Percentiles rank a stretch among this genome's conserved stretches.
These are phyloP conservation scores for Asobara japonica DNA, from an alignment of 1,140 invertebrate genomes.

Conservation along the genomic window DNA sequence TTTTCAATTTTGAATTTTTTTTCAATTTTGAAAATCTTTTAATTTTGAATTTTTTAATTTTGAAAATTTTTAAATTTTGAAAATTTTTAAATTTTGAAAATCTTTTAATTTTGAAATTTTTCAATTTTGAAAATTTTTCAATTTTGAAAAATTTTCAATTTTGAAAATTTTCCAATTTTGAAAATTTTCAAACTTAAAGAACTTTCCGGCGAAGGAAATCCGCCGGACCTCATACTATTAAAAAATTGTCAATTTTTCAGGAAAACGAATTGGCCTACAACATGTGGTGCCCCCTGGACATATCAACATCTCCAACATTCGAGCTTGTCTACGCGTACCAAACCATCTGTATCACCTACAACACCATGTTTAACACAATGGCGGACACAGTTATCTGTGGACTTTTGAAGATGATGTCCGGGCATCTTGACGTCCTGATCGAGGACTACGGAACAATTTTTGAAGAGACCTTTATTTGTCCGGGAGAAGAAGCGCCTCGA, in stretches of 20 bases:
- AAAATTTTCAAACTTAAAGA: no score
- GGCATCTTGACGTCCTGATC: slow-evolving; percentile 9
- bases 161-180: no score
- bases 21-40: no score
- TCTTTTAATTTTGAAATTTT: no score
- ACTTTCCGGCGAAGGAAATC: no score
- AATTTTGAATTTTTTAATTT: no score
- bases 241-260: neutral
- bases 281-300: slow-evolving; percentile 17
- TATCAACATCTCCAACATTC: neutral
- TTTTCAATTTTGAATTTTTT: neutral
- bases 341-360: neutral
- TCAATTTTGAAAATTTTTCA: no score
- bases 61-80: no score
- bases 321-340: neutral
- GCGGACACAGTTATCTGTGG: slow-evolving; percentile 16
- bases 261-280: slow-evolving; percentile 6
- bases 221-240: no score
- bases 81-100: no score
- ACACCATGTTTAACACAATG: slow-evolving; percentile 10
- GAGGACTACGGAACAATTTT: slow-evolving; percentile 1
- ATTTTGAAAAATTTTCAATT: no score
- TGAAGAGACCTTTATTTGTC: neutral
- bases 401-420: slow-evolving; percentile 1
- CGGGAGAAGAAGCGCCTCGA: neutral